A percentile compares a stretch with the other conserved stretches of the same genome.
phyloP scores from a whole-genome alignment of 1,140 invertebrate genomes.

The Pseudomyrmex pallidus region DNA sequence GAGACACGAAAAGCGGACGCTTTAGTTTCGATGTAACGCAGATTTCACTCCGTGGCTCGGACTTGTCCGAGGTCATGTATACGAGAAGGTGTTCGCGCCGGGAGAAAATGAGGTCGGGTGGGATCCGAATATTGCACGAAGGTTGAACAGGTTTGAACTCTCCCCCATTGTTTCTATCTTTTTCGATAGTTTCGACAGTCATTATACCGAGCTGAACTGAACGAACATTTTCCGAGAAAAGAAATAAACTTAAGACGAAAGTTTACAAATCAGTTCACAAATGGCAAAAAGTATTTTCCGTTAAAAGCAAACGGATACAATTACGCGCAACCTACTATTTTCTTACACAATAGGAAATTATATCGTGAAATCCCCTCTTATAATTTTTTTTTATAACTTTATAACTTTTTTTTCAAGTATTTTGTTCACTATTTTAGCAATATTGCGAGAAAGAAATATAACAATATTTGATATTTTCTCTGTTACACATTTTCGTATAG shows the following conservation, averaged over 20 bases:
- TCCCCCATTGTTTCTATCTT: not conserved
- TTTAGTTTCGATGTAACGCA: constrained; percentile 36
- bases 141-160: constrained; percentile 32
- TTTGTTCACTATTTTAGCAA: too few species aligned
- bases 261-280: not conserved
- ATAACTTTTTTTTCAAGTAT: too few species aligned
- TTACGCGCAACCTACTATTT: not conserved
- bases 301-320: not conserved
- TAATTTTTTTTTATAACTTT: too few species aligned
- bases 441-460: not conserved
- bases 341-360: too few species aligned
- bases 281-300: not conserved
- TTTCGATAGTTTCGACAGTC: not conserved
- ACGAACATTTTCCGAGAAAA: not conserved
- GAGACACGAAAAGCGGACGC: not conserved
- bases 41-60: constrained; percentile 54
- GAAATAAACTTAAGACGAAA: not conserved
- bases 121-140: constrained; percentile 21
- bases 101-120: constrained; percentile 51
- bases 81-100: constrained; percentile 36
- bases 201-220: not conserved
- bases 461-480: not conserved
- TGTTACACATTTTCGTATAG: not conserved
- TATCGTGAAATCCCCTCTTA: too few species aligned
- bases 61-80: constrained; percentile 62